Percentiles rank a stretch among this genome's conserved stretches.
These are phyloP conservation scores for Sinocyclocheilus maitianheensis DNA, from an alignment of 2,113 vertebrate genomes.

Conservation along the genomic window DNA sequence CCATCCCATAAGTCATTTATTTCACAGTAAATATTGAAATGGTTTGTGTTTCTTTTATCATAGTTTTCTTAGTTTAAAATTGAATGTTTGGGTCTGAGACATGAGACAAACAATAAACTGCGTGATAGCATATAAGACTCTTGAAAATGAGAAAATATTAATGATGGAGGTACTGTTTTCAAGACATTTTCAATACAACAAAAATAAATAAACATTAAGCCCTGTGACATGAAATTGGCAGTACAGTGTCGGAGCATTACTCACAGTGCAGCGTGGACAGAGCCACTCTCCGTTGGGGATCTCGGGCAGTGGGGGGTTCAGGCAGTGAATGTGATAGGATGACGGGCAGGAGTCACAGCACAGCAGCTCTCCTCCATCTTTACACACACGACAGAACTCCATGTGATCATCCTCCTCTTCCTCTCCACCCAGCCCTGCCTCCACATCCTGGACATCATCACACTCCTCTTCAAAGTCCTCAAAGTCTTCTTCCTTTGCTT, in stretches of 20 bases:
- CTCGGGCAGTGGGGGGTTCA: constrained; percentile 91
- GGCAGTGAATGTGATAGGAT: constrained; percentile 95
- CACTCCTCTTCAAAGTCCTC: constrained; percentile 86
- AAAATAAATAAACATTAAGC: background rate
- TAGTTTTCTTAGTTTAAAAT: background rate
- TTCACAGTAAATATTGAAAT: background rate
- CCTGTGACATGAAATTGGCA: background rate
- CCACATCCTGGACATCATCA: constrained; percentile 80
- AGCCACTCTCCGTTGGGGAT: constrained; percentile 95
- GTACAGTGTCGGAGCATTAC: constrained; percentile 43
- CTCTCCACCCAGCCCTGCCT: constrained; percentile 76
- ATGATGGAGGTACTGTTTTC: background rate
- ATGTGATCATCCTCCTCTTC: constrained; percentile 96
- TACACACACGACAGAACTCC: constrained; percentile 94
- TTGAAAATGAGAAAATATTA: background rate
- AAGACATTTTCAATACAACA: background rate
- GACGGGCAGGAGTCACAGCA: constrained; percentile 94
- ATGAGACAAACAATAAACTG: background rate
- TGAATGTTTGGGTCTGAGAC: background rate
- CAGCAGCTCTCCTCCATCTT: constrained; percentile 91
- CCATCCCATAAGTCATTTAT: background rate
- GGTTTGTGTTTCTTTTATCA: background rate
- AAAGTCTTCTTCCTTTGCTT: constrained; percentile 86
- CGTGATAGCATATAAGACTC: background rate
- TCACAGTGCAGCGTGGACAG: constrained; percentile 90